Percentiles rank a stretch among this genome's conserved stretches.
Conservation (phyloP, 2,797 vertebrate species). For the Scolopax bukidnonensis region DNA sequence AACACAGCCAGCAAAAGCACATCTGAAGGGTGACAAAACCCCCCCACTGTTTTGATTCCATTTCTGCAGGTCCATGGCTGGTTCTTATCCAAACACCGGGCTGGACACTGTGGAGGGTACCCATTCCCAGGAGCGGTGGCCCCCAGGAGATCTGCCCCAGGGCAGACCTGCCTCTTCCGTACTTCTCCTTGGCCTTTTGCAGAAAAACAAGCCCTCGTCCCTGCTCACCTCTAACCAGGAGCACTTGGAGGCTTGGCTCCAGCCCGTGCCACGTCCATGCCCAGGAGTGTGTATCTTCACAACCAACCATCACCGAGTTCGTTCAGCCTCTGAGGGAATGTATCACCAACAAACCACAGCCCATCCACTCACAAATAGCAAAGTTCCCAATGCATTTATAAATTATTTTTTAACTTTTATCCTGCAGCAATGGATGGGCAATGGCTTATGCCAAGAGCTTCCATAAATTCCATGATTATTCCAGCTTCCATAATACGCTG, state of each 20-base stretch:
- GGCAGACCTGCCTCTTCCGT: fast-evolving
- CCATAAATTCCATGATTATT: too few relatives aligned
- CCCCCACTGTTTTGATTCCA: too few relatives aligned
- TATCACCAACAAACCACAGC: not conserved
- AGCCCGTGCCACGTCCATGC: fast-evolving
- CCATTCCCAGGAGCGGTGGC: not conserved
- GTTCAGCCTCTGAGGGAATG: not conserved
- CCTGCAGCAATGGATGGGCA: not conserved
- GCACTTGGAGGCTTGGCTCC: fast-evolving
- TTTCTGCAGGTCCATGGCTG: not conserved
- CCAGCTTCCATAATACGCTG: not conserved
- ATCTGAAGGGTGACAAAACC: not conserved
- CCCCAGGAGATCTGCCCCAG: fast-evolving
- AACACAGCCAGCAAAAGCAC: fast-evolving
- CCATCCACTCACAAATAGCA: not conserved
- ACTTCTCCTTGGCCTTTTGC: not conserved
- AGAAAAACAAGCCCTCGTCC: too few relatives aligned
- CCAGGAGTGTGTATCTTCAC: not conserved
- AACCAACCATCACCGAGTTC: not conserved
- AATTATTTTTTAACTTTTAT: not conserved
- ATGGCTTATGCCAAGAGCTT: not conserved
- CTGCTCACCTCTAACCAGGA: not conserved
- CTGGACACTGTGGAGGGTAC: not conserved
- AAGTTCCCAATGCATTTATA: not conserved
- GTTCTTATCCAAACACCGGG: not conserved